Base-by-base conservation (phyloP, 1,140 invertebrate genomes). In the Phenacoccus solenopsis region DNA sequence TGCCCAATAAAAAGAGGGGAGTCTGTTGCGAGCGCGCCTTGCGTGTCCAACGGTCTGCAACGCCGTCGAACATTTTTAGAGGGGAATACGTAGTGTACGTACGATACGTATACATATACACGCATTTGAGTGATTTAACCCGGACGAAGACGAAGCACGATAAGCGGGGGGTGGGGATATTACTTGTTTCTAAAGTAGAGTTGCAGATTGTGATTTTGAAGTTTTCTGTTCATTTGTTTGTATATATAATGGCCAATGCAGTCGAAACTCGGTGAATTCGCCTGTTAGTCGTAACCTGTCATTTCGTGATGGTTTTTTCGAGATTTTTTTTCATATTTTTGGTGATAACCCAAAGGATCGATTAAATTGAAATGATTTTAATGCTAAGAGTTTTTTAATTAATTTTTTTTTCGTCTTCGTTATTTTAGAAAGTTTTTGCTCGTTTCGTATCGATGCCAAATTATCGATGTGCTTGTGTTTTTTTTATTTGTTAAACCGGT, bases 151-250 rank as follows among this genome's bases (percentile, higher is more conserved):
- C 38, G 38, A n/a, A 9, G 38, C 38, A 49, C 20, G 38, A 49
- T 49, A 49, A 49, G 38, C 38, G 38, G 38, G 38, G 38, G 20
- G 38, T 49, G 38, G 38, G 38, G 38, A 49, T 49, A 49, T 49
- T 49, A 49, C 38, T 49, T 49, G 38, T 49, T 49, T 49, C 38
- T 49, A 49, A 49, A 49, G 38, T 49, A 49, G 38, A 49, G 38
- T 49, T 49, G 38, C 38, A 49, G 38, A 49, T 49, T 49, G 38
- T 49, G 38, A 49, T 49, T 49, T 49, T 49, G 38, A 49, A 49
- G 38, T 49, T 49, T 49, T 49, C 38, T 49, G 38, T 49, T 49
- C 38, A 49, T 49, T 49, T 49, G 38, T 49, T 49, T 49, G 38
- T 49, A 49, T 49, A 49, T 49, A 49, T 49, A 49, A 49, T 49